These are phyloP conservation scores for Acanthopagrus latus DNA, from an alignment of 2,797 vertebrate genomes.

Conservation along the genomic window DNA sequence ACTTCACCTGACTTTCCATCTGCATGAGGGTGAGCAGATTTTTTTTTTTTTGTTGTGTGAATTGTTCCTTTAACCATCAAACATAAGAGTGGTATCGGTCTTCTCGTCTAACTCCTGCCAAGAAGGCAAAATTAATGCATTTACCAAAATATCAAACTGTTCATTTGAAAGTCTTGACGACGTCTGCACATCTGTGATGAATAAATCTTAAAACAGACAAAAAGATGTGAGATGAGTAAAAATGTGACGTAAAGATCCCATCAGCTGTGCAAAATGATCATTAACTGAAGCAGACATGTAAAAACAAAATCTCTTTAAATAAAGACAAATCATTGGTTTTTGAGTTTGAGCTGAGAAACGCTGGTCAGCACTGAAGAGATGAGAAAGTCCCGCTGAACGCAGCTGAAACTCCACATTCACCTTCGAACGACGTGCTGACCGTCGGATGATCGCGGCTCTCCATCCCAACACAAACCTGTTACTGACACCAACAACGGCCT, in stretches of 20 bases:
- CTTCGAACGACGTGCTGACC: background rate
- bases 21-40: too few relatives aligned
- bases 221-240: background rate
- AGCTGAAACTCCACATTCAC: background rate
- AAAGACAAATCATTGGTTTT: conserved; percentile 19
- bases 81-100: background rate
- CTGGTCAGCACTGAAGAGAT: background rate
- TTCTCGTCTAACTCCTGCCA: background rate
- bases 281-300: background rate
- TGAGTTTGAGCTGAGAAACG: background rate
- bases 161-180: background rate
- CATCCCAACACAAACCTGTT: background rate
- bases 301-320: background rate
- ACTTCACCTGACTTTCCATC: too few relatives aligned
- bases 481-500: background rate
- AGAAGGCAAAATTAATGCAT: background rate
- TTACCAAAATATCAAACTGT: background rate
- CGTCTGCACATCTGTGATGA: background rate
- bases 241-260: background rate
- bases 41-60: too few relatives aligned
- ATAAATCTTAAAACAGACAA: background rate
- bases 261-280: conserved; percentile 30
- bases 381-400: background rate
- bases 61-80: background rate
- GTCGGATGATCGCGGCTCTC: background rate